Evolutionary conservation across 2,888 invertebrate species (phyloP).

Genomic region (Cephonodes hylas): DNA sequence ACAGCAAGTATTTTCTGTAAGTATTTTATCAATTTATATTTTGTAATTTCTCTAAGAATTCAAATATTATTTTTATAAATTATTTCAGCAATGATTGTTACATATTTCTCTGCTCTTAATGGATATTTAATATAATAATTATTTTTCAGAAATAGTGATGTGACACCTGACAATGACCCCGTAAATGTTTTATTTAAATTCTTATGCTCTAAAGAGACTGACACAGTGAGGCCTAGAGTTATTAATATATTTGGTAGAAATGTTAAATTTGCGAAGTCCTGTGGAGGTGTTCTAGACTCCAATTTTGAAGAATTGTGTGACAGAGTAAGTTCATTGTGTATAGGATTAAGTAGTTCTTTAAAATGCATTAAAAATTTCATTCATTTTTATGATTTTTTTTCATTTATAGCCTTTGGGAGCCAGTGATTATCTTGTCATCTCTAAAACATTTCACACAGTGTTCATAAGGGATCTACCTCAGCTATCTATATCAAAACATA

Average conservation of each 20-base stretch:
- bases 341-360: too few relatives aligned
- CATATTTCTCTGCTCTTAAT: neutral
- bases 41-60: neutral
- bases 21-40: conserved; percentile 46
- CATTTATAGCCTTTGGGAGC: conserved; percentile 91
- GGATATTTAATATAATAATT: conserved; percentile 7
- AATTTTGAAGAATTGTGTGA: conserved; percentile 95
- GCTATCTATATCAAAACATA: conserved; percentile 85
- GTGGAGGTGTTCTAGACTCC: conserved; percentile 94
- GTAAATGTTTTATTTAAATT: conserved; percentile 93
- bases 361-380: too few relatives aligned
- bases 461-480: conserved; percentile 94
- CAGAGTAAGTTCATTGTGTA: conserved; percentile 89
- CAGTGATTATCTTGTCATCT: conserved; percentile 95
- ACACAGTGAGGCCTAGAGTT: conserved; percentile 90
- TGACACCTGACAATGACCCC: conserved; percentile 78
- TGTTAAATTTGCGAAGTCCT: conserved; percentile 92
- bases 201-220: conserved; percentile 93
- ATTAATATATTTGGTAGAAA: conserved; percentile 94
- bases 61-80: conserved; percentile 4
- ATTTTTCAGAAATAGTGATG: conserved; percentile 83
- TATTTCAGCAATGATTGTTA: conserved; percentile 3
- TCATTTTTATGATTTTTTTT: too few relatives aligned
- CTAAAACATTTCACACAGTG: conserved; percentile 97
- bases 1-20: conserved; percentile 91